Evolutionary conservation across 2,888 invertebrate genomes (phyloP), one percentile per base, ranked within the genome.

Genomic region (Chrysomela aeneicollis): DNA sequence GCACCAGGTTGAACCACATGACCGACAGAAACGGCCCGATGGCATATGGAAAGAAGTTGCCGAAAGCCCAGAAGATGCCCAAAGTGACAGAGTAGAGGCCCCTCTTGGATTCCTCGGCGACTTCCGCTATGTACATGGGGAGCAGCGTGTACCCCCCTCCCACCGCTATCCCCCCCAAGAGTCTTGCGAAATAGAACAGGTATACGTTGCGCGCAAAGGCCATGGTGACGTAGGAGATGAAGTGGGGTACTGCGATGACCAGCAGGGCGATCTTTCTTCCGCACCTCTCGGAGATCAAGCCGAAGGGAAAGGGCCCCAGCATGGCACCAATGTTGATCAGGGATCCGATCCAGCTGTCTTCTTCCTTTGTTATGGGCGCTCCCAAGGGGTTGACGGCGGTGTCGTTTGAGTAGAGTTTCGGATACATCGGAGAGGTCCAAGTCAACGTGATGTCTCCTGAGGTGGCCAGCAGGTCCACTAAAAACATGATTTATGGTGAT

Each of bases 101-200:
- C 68, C 96, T 85, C 9, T 90, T 87, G 17, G 90, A 89, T 64
- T 90, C 89, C 84, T 92, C 82, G 0, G 93, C 88, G 37, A 94
- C 91, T 82, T 95, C 95, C 47, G 93, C 92, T 67, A 94, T 88
- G 82, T 95, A 95, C 87, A 94, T 91, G 0, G 95, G 94, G 0
- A 89, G 87, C 1, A 90, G 87, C 0, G 91, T 89, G 82, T 90
- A 91, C 12, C 89, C 84, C 75, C 90, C 88, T 0, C 92, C 90
- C 0, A 90, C 86, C 0, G 87, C 88, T 0, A 91, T 75, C 52
- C 93, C 93, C n/a, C 80, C 81, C 4, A 86, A 63, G 15, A 85
- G 71, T 68, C 86, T 77, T 15, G 84, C 85, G 2, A 79, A 76
- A 67, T 83, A 84, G 54, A 71, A 77, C 9, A 74, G 35, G 46